These are phyloP conservation scores for Drosophila leontia DNA, from an alignment of 1,140 invertebrate genomes.

Conservation along the genomic window DNA sequence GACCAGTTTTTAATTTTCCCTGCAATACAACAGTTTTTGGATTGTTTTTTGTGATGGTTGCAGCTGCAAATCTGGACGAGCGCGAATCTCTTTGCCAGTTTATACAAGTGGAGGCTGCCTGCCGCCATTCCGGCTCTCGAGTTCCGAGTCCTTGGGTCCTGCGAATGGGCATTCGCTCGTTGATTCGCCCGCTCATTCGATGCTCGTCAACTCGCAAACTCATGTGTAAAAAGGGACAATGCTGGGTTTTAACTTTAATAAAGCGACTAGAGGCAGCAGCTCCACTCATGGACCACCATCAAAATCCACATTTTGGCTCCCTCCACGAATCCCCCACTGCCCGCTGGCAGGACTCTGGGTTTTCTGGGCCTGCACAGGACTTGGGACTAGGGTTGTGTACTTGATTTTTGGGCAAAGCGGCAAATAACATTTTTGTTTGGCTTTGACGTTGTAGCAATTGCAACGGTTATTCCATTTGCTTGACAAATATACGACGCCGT, in stretches of 20 bases:
- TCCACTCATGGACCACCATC: conserved; percentile 23
- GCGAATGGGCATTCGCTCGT: conserved; percentile 31
- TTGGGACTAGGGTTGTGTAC: conserved; percentile 66
- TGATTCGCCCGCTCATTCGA: conserved; percentile 34
- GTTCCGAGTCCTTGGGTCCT: conserved; percentile 17
- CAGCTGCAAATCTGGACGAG: conserved; percentile 30
- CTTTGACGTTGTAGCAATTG: conserved; percentile 82
- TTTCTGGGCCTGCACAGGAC: background rate
- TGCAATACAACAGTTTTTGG: conserved; percentile 4
- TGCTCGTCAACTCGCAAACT: conserved; percentile 66
- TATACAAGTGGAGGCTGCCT: conserved; percentile 48
- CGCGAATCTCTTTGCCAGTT: conserved; percentile 61
- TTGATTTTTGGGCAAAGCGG: conserved; percentile 83
- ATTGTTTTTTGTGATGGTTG: conserved; percentile 25
- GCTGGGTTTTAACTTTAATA: conserved; percentile 79
- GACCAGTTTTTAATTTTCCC: conserved; percentile 5
- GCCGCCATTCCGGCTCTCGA: too few species aligned
- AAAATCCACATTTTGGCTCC: conserved; percentile 41
- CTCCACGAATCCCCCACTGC: background rate
- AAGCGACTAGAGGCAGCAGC: conserved; percentile 66
- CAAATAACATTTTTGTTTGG: conserved; percentile 83
- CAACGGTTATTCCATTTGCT: conserved; percentile 82
- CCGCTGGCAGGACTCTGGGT: conserved; percentile 9
- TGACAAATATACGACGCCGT: conserved; percentile 73
- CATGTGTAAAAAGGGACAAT: conserved; percentile 79